These are phyloP conservation scores for Palythoa grandis DNA, from an alignment of 92 coral and sea anemone genomes.

Conservation along the genomic window DNA sequence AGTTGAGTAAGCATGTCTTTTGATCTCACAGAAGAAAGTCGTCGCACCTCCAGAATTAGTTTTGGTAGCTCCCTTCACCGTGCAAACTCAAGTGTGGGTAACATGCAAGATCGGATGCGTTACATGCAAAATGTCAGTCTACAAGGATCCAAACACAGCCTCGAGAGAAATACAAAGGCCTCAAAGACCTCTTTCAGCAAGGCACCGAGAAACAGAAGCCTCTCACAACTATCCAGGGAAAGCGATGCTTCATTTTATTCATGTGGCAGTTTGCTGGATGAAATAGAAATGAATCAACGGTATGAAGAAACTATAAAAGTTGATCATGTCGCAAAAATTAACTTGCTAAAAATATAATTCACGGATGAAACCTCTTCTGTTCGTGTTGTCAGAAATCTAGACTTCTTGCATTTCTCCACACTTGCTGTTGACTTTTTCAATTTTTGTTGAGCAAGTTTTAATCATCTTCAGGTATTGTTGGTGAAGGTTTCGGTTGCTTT, in stretches of 20 bases:
- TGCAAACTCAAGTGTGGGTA: conserved; percentile 46
- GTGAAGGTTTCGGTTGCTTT: too few species aligned
- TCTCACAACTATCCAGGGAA: conserved; percentile 68
- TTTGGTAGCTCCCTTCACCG: conserved; percentile 45
- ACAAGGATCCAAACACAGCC: conserved; percentile 68
- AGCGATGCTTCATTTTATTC: conserved; percentile 98
- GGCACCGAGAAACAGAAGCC: conserved; percentile 52
- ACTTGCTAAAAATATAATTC: too few species aligned
- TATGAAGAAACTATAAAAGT: background rate
- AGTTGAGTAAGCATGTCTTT: background rate
- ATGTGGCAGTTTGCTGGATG: conserved; percentile 93
- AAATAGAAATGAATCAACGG: conserved; percentile 58
- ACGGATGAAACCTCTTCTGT: too few species aligned
- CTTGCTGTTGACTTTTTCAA: too few species aligned
- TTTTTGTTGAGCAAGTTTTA: too few species aligned
- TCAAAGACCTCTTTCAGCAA: conserved; percentile 52
- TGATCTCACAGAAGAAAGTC: conserved; percentile 34
- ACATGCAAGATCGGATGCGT: conserved; percentile 68
- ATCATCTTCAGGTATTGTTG: too few species aligned
- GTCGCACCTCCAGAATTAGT: conserved; percentile 25
- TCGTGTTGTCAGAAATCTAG: too few species aligned
- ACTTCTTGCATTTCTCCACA: too few species aligned
- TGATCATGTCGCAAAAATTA: too few species aligned
- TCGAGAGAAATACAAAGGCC: conserved; percentile 48
- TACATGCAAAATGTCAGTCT: conserved; percentile 68